A percentile compares a stretch with the other conserved stretches of the same genome.
Conservation (phyloP, 2,888 invertebrate species). For the Seira sanloemensis region DNA sequence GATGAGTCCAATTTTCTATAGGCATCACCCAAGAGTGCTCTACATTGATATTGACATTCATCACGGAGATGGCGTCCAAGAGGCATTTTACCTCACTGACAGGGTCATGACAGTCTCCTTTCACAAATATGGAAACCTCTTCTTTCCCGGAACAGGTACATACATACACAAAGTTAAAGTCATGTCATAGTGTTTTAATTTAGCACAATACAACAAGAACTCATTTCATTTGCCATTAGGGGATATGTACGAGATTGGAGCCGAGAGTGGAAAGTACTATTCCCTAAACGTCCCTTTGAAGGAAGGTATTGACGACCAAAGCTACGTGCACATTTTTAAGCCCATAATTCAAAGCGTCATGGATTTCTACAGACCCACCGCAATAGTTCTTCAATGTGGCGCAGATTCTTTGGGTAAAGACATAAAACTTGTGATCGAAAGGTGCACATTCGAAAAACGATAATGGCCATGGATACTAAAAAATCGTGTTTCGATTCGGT, state of each 20-base stretch:
- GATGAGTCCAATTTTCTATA: slow-evolving; percentile 75
- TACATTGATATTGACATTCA: slow-evolving; percentile 99
- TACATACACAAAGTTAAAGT: neutral
- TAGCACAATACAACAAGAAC: no score
- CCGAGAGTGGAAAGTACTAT: slow-evolving; percentile 96
- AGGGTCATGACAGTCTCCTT: slow-evolving; percentile 99
- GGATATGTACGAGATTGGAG: slow-evolving; percentile 98
- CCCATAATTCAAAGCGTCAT: slow-evolving; percentile 94
- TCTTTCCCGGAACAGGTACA: slow-evolving; percentile 97
- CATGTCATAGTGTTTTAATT: neutral
- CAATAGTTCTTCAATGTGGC: slow-evolving; percentile 98
- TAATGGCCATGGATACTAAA: no score
- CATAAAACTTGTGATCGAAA: no score
- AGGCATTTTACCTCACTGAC: slow-evolving; percentile 97
- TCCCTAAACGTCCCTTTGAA: slow-evolving; percentile 96
- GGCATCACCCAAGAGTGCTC: slow-evolving; percentile 94
- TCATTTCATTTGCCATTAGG: slow-evolving; percentile 76
- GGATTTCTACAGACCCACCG: slow-evolving; percentile 97
- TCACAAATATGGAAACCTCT: slow-evolving; percentile 98
- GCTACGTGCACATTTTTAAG: slow-evolving; percentile 94
- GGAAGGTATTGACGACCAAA: slow-evolving; percentile 97
- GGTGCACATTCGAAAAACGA: no score
- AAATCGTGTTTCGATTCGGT: no score
- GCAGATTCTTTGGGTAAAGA: slow-evolving; percentile 98
- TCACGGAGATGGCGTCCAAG: slow-evolving; percentile 97